Conservation (phyloP, 2,797 vertebrate genomes). For the Pygocentrus nattereri region DNA sequence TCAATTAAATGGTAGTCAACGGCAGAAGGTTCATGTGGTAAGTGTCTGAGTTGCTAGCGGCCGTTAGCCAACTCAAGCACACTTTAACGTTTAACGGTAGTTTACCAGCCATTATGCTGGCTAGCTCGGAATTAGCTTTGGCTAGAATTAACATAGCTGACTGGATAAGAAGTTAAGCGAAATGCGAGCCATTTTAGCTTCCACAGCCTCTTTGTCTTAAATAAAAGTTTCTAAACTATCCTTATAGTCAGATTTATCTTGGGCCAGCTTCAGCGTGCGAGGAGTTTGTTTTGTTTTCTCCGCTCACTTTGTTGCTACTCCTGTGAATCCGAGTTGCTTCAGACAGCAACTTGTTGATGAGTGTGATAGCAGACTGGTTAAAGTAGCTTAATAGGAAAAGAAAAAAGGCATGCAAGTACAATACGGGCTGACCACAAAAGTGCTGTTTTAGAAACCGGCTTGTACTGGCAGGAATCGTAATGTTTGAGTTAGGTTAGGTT, state of each 20-base stretch:
- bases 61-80: conserved; percentile 16
- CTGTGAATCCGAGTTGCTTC: background rate
- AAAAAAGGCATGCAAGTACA: background rate
- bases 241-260: background rate
- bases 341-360: background rate
- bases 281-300: background rate
- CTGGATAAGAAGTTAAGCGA: background rate
- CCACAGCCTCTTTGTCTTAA: background rate
- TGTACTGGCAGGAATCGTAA: background rate
- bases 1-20: conserved; percentile 14
- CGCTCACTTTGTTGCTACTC: background rate
- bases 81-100: conserved; percentile 34
- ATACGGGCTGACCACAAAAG: background rate
- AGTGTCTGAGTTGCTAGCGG: conserved; percentile 2
- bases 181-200: background rate
- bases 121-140: conserved; percentile 26
- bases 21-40: conserved; percentile 34
- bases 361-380: background rate
- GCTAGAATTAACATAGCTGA: background rate
- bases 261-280: background rate
- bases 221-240: too few relatives aligned
- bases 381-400: background rate
- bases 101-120: conserved; percentile 34
- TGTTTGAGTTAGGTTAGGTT: background rate
- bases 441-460: background rate